Conservation (phyloP, 2,113 vertebrate genomes). For the Cairina moschata region DNA sequence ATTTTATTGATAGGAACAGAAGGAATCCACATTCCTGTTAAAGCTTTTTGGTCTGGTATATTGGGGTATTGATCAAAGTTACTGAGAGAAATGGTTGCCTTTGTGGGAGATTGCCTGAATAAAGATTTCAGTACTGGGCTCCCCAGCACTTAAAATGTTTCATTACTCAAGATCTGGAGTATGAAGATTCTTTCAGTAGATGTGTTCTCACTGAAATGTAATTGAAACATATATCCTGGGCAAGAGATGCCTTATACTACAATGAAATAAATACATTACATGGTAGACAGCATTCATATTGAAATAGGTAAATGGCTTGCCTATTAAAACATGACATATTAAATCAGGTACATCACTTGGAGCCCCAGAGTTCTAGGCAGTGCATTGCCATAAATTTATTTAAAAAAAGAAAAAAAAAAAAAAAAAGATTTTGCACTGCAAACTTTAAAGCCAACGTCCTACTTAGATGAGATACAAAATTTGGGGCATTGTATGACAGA, state of each 20-base stretch:
- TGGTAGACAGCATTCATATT: conserved; percentile 21
- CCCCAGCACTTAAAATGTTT: conserved; percentile 54
- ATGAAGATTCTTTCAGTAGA: conserved; percentile 55
- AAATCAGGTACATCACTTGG: conserved; percentile 23
- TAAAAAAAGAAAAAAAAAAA: too few relatives aligned
- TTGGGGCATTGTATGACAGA: background rate
- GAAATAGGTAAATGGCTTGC: conserved; percentile 38
- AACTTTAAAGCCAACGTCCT: background rate
- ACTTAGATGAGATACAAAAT: background rate
- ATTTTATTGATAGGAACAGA: conserved; percentile 59
- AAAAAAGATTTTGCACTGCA: background rate
- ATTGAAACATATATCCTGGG: conserved; percentile 66
- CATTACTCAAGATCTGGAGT: conserved; percentile 58
- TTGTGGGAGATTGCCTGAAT: conserved; percentile 59
- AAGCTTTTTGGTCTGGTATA: conserved; percentile 29
- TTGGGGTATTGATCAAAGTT: conserved; percentile 59
- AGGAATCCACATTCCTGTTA: conserved; percentile 6
- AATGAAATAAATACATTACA: conserved; percentile 36
- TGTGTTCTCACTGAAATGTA: conserved; percentile 47
- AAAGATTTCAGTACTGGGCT: conserved; percentile 53
- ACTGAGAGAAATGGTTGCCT: conserved; percentile 48
- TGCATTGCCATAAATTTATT: background rate
- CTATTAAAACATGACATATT: conserved; percentile 57
- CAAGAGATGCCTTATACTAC: conserved; percentile 18
- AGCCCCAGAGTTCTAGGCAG: background rate